Evolutionary conservation across 1,140 invertebrate species (phyloP), one percentile per base, ranked within the genome.

Genomic region (Macrotrachela quadricornifera): DNA sequence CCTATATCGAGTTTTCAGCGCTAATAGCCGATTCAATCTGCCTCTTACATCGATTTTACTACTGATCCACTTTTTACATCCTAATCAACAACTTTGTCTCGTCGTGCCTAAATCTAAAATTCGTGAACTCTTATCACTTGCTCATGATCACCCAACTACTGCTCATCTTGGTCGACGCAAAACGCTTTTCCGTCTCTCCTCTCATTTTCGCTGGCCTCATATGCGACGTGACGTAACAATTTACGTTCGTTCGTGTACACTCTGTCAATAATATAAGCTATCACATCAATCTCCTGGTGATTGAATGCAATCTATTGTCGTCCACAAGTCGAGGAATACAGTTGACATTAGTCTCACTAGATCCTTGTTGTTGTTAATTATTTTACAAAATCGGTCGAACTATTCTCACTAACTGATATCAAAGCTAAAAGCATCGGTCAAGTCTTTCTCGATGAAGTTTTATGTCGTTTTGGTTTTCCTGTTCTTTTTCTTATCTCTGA

Each of bases 401-500:
- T 48, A 13, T 59, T 45, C 42, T 49, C 59, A 13, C 16, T 59
- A 10, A 15, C 17, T 15, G 46, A 58, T 30, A 17, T 40, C 3
- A 52, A 36, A 14, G 54, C 65, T 0, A 44, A 51, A 41, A 67
- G 62, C 1, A 56, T 69, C 12, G 69, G 64, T 6, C 56, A 63
- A 16, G 58, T 56, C 1, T 56, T 71, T 13, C 58, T 71, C 1
- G 51, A 62, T 36, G 56, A 67, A 15, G 53, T 62, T 12, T 50
- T 72, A 37, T 59, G 55, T 47, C 54, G 61, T 13, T 66, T 62
- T 57, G 69, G 70, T 12, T 57, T 63, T 3, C 67, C 69, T 1
- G 38, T 59, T 13, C 50, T 61, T n/a, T n/a, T n/a, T 36, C 56
- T 71, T 11, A 59, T 64, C 17, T 55, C 64, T 0, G 67, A 71